Evolutionary conservation across 2,113 vertebrate species (phyloP), one percentile per base, ranked within the genome.

Genomic region (Cinclus mexicanus): DNA sequence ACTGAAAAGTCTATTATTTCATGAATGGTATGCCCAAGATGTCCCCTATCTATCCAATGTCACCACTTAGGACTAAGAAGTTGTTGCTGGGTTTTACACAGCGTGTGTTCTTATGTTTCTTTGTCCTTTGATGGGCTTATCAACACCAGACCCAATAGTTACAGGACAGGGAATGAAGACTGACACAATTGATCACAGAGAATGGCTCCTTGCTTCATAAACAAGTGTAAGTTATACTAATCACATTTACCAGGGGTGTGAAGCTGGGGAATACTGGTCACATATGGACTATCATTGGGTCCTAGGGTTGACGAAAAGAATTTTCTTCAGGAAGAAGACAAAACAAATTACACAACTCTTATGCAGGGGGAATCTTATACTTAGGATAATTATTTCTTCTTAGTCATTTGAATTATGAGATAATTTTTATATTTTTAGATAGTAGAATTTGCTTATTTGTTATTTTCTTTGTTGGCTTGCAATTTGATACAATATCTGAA

Each of bases 241-340:
- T 2, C 31, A 53, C n/a, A 39, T 53, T 53, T 61, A 20, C 12
- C 14, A 44, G 5, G 2, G 12, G 1, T 37, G 0, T 2, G 17
- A 14, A 60, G 11, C 14, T n/a, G 11, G 29, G 9, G 1, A 14
- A 59, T 77, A 25, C 8, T 2, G 1, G 12, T 53, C 28, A 53
- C 6, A 17, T 29, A 15, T 35, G 8, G 6, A 63, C 29, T 53
- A 12, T 67, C 8, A 39, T 81, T 53, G 15, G 19, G 10, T 67
- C 28, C 28, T 39, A 55, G 25, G 5, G 6, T 11, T 80, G 19
- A 56, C 22, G 9, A 83, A 75, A 83, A 5, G 2, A 23, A 7
- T 44, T 91, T 57, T 78, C n/a, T 70, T 75, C 50, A 70, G 31
- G n/a, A 53, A 57, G n/a, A 75, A 89, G 11, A 37, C 23, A 11